Base-by-base conservation (phyloP, 37 sponge, comb jelly and placozoan genomes). In the Lycopodina hypogea region DNA sequence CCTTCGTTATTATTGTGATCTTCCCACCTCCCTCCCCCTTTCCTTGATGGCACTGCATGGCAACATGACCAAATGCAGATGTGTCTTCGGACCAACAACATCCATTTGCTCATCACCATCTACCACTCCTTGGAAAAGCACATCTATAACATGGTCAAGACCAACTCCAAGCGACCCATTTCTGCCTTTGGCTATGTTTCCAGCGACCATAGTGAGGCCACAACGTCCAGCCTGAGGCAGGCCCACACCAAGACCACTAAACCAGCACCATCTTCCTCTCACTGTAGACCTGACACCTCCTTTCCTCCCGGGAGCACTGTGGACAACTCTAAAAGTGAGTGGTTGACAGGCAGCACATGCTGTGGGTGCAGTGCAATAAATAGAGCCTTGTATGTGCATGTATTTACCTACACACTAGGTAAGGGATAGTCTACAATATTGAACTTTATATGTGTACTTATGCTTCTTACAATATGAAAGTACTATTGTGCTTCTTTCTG, bases 51-150 rank as follows among this genome's bases (percentile, higher is more conserved):
- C 21, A 6, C 52, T 18, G 15, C 19, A 50, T 38, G 29, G 36
- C 36, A 34, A 26, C 12, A 38, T 15, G 29, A 4, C 39, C 36
- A 67, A 3, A 19, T 39, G 24, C 61, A 90, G 90, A 90, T 90
- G 90, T 90, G 90, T 63, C 36, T 86, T 24, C 75, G 90, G 12
- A 81, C 85, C 71, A 90, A 90, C 77, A 85, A 90, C 80, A 81
- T 90, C 40, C 83, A 85, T 65, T 22, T 68, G 3, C 53, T 90
- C 33, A 75, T 86, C 69, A 71, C 68, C n/a, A 67, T 74, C 42
- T 82, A 81, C 40, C 40, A 73, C 51, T 59, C 78, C 11, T 51
- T 90, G 79, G 90, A 90, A 69, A 29, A 52, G 17, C 86, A 82
- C 68, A 32, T 90, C 19, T 63, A 78, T 62, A 42, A 73, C 62